Evolutionary conservation across 2,888 invertebrate species (phyloP).

Genomic region (Machimus rusticus): DNA sequence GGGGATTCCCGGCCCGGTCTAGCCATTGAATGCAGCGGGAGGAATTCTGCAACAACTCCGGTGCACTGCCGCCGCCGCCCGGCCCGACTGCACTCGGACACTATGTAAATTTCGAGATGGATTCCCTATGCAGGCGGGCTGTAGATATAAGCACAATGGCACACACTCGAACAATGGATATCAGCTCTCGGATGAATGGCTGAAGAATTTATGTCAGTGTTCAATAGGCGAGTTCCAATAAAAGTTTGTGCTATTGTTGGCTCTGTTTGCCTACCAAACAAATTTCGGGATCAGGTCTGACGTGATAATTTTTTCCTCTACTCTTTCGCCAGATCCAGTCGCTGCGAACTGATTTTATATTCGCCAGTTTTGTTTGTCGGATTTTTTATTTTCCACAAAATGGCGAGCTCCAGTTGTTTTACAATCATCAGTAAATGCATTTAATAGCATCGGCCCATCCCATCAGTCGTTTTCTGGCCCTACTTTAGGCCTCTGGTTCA

Average conservation of each 20-base stretch:
- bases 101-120: constrained; percentile 29
- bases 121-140: not conserved
- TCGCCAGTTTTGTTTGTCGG: not conserved
- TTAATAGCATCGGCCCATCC: constrained; percentile 1
- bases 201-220: constrained; percentile 39
- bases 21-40: not conserved
- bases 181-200: constrained; percentile 39
- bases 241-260: constrained; percentile 41
- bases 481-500: not conserved
- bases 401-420: constrained; percentile 1
- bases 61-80: not conserved
- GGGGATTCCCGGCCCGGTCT: not conserved
- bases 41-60: not conserved
- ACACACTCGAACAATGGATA: constrained; percentile 39
- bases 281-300: constrained; percentile 29
- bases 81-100: constrained; percentile 14
- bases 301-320: constrained; percentile 15
- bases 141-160: constrained; percentile 33
- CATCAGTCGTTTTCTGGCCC: not conserved
- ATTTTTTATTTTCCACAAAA: not conserved
- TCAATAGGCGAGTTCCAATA: constrained; percentile 39
- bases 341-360: not conserved
- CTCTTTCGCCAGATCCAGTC: not conserved
- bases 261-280: constrained; percentile 42
- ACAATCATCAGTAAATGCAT: constrained; percentile 25